These are phyloP conservation scores for Prietella phreatophila DNA, from an alignment of 2,113 vertebrate genomes.

Conservation along the genomic window DNA sequence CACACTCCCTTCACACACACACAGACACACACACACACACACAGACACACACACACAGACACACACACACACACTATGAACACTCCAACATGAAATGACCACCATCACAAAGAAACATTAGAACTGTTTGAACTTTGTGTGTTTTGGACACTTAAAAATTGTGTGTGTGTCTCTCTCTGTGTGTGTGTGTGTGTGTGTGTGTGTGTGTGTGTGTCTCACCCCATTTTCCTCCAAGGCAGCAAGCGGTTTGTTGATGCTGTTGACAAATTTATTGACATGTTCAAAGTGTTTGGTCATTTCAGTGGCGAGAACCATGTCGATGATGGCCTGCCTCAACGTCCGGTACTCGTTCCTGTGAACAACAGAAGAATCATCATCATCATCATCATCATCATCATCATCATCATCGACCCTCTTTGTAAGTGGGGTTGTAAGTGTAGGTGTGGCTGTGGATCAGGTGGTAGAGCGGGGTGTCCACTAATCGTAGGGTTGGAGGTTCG, in stretches of 20 bases:
- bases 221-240: slow-evolving; percentile 83
- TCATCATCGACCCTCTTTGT: neutral
- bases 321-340: slow-evolving; percentile 88
- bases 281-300: slow-evolving; percentile 99
- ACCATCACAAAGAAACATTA: neutral
- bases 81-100: neutral
- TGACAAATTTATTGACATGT: slow-evolving; percentile 98
- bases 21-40: neutral
- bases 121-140: neutral
- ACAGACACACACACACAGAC: neutral
- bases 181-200: neutral
- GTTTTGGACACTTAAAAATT: no score
- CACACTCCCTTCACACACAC: neutral
- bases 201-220: slow-evolving; percentile 72
- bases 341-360: slow-evolving; percentile 89
- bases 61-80: neutral
- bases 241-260: slow-evolving; percentile 97
- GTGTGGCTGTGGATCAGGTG: no score
- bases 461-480: no score
- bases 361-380: neutral
- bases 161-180: neutral
- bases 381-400: neutral
- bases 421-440: no score
- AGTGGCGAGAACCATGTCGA: slow-evolving; percentile 97
- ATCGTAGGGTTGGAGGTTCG: no score